Base-by-base conservation (phyloP, 2,113 vertebrate genomes). In the Triplophysa rosa region DNA sequence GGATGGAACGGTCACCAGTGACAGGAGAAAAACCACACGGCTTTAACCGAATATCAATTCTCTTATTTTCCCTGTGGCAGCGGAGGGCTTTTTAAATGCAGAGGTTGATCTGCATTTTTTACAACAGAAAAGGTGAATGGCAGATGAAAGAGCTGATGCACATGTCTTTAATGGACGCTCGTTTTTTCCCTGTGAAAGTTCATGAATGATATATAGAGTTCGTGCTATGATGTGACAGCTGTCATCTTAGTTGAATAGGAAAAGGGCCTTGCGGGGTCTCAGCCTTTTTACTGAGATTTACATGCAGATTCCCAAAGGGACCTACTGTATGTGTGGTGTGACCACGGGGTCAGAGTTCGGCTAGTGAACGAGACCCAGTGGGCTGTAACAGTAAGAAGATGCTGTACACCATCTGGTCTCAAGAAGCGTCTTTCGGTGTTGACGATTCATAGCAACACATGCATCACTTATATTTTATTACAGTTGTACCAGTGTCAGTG, bases 91-190 rank as follows among this genome's bases (percentile, higher is more conserved):
- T 26, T 78, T 26, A 69, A 45, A 77, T 16, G 33, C 33, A 58
- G 21, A 4, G 9, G 67, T 67, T 52, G 21, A 70, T 47, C 78
- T 70, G 67, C 67, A 71, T 37, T 71, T 54, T 49, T 62, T 45
- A 64, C 59, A 47, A 40, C 33, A 14, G 67, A 71, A 54, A 71
- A 71, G 71, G 67, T 33, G 67, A 71, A 79, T 70, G 78, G 59
- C 67, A 71, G 61, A 71, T 79, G 26, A 79, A 63, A 52, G 23
- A 26, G 11, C 21, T 62, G 37, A 33, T n/a, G 13, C 16, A 70
- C 68, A 62, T 40, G 26, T 64, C 45, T 23, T 61, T 62, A 56
- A 56, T 24, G 37, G 33, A 26, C 37, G 71, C 37, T 13, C 21
- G 24, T 74, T 59, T 61, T 12, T 74, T 40, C 40, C n/a, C 29